Conservation (phyloP, 2,113 vertebrate genomes). For the Progne subis region DNA sequence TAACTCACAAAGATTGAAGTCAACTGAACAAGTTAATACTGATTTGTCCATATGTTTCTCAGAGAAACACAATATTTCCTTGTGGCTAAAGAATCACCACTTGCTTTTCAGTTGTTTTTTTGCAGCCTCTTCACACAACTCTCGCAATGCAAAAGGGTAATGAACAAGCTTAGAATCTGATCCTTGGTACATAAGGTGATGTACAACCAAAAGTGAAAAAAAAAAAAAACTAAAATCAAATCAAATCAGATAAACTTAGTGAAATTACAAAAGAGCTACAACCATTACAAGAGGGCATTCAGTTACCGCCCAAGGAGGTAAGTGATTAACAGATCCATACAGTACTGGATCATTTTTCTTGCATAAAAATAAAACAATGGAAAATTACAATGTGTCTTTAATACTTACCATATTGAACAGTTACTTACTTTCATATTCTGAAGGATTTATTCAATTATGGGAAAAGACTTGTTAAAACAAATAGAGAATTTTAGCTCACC, state of each 20-base stretch:
- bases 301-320: not conserved
- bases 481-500: not conserved
- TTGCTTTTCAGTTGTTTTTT: not conserved
- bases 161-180: not conserved
- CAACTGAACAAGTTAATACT: not conserved
- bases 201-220: not conserved
- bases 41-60: not conserved
- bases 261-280: not conserved
- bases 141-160: not conserved
- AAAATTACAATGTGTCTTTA: not conserved
- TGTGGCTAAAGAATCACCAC: not conserved
- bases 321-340: not conserved
- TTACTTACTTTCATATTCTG: conserved; percentile 2
- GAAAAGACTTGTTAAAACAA: conserved; percentile 7
- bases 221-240: rapidly evolving
- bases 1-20: not conserved
- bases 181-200: not conserved
- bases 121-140: not conserved
- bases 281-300: not conserved
- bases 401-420: not conserved
- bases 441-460: not conserved
- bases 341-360: not conserved
- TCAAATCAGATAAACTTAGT: not conserved
- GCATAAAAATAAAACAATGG: not conserved
- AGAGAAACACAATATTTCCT: not conserved